Evolutionary conservation across 2,797 vertebrate species (phyloP).

Genomic region (Ptychadena robeensis): DNA sequence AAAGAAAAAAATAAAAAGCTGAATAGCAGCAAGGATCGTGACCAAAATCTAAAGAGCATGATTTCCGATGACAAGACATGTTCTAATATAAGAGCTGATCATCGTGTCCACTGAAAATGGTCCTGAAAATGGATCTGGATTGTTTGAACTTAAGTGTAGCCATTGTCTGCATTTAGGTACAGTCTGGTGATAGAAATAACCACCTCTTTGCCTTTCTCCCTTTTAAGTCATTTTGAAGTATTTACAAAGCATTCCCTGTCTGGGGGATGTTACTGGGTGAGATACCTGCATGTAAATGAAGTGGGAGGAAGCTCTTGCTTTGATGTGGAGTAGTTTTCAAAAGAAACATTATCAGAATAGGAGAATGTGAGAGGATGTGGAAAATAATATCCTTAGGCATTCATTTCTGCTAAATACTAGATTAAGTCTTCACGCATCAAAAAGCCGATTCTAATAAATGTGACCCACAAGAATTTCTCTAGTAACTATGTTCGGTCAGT

Average conservation of each 20-base stretch:
- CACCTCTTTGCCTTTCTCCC: not conserved
- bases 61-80: not conserved
- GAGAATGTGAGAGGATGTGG: slow-evolving; percentile 12
- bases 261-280: not conserved
- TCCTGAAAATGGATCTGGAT: not conserved
- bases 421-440: slow-evolving; percentile 31
- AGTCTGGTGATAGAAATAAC: not conserved
- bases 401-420: slow-evolving; percentile 28
- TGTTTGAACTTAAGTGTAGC: not conserved
- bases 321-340: slow-evolving; percentile 35
- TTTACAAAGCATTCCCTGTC: not conserved
- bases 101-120: not conserved
- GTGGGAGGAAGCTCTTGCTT: slow-evolving; percentile 13
- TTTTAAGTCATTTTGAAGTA: not conserved
- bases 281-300: slow-evolving; percentile 18
- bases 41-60: too few relatives aligned
- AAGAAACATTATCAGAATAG: slow-evolving; percentile 22
- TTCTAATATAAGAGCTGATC: not conserved
- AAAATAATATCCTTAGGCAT: slow-evolving; percentile 34
- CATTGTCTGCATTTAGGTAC: not conserved
- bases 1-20: too few relatives aligned
- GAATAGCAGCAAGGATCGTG: too few relatives aligned
- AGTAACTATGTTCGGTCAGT: not conserved
- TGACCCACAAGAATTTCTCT: not conserved
- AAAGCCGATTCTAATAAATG: slow-evolving; percentile 26